Percentiles rank a stretch among this genome's conserved stretches.
These are phyloP conservation scores for Sarcophaga bullata DNA, from an alignment of 1,140 invertebrate species.

Conservation along the genomic window DNA sequence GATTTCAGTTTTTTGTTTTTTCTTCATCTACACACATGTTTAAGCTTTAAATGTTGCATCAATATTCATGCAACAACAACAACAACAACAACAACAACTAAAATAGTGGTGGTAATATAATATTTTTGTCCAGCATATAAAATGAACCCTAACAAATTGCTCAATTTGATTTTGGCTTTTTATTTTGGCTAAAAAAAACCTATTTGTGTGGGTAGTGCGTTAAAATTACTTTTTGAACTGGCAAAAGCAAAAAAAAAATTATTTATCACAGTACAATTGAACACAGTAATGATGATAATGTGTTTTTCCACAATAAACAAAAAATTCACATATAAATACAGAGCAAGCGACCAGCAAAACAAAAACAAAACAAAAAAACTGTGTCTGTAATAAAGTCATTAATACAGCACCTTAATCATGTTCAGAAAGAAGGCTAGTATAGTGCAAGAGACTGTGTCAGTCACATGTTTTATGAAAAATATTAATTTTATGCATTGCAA, in stretches of 20 bases:
- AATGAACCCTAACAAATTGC: slow-evolving; percentile 38
- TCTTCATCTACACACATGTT: background rate
- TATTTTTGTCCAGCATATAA: slow-evolving; percentile 31
- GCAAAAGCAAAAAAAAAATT: background rate
- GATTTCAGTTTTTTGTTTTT: slow-evolving; percentile 2
- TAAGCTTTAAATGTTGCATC: background rate
- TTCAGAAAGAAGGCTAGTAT: background rate
- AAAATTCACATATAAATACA: too few relatives aligned
- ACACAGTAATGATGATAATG: background rate
- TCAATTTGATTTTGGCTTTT: slow-evolving; percentile 23
- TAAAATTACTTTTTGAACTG: slow-evolving; percentile 28
- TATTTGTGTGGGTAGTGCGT: slow-evolving; percentile 16
- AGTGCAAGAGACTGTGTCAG: background rate
- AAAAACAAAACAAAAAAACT: too few relatives aligned
- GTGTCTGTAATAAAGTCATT: slow-evolving; percentile 1
- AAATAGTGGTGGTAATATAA: background rate
- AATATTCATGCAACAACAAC: too few relatives aligned
- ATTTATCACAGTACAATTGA: slow-evolving; percentile 28
- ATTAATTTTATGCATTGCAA: slow-evolving; percentile 7
- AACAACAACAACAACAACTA: too few relatives aligned
- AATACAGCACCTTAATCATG: background rate
- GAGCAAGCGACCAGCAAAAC: background rate
- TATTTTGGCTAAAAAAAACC: background rate
- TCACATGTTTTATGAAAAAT: background rate
- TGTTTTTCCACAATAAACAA: background rate